A percentile compares a stretch with the other conserved stretches of the same genome.
These are phyloP conservation scores for Hyles euphorbiae DNA, from an alignment of 1,140 invertebrate species.

Conservation along the genomic window DNA sequence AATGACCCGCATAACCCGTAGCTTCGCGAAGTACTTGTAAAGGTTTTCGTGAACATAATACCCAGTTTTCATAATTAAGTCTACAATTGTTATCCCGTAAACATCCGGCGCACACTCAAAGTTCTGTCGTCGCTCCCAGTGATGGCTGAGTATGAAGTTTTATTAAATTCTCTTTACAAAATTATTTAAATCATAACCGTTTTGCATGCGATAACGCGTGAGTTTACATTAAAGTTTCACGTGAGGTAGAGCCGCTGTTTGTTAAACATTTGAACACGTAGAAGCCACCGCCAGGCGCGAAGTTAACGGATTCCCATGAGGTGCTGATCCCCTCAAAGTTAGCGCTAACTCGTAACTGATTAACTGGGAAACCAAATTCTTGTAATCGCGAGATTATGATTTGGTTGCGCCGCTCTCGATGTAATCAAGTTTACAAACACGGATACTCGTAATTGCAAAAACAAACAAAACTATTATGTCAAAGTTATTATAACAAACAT, in stretches of 20 bases:
- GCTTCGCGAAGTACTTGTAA: too few species aligned
- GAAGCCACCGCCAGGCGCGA: conserved; percentile 35
- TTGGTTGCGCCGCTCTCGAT: too few species aligned
- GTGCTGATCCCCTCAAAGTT: not conserved
- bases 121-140: not conserved
- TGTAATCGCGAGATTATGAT: too few species aligned
- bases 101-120: conserved; percentile 2
- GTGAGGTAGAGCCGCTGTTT: conserved; percentile 43
- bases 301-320: not conserved
- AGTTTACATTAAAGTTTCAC: conserved; percentile 36
- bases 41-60: too few species aligned
- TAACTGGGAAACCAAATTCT: conserved; percentile 1
- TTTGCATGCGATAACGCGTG: conserved; percentile 31
- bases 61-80: too few species aligned
- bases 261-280: conserved; percentile 44
- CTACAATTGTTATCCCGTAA: conserved; percentile 4
- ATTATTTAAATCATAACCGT: conserved; percentile 35
- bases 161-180: conserved; percentile 12
- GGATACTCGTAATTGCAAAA: too few species aligned
- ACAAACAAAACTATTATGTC: too few species aligned
- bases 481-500: too few species aligned
- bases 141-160: conserved; percentile 6
- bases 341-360: not conserved
- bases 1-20: too few species aligned
- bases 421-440: too few species aligned